phyloP scores from a whole-genome alignment of 2,888 invertebrate species.

The Nemoura dubitans region DNA sequence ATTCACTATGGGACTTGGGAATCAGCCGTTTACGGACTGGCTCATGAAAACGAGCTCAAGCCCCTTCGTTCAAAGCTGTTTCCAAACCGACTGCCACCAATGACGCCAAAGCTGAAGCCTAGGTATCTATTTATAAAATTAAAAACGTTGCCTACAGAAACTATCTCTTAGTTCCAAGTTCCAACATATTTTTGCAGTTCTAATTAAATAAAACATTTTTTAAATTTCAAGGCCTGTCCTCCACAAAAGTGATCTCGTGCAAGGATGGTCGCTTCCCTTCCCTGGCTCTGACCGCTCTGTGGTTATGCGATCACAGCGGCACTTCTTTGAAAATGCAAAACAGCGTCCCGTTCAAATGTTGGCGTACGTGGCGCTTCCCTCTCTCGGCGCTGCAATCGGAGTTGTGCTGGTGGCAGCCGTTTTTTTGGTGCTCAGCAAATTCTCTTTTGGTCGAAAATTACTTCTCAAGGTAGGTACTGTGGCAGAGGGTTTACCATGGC shows the following conservation, averaged over 20 bases:
- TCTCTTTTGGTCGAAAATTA: conserved; percentile 69
- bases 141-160: too few species aligned
- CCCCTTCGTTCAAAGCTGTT: conserved; percentile 74
- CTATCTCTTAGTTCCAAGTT: too few species aligned
- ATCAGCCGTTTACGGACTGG: conserved; percentile 82
- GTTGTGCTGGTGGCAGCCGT: conserved; percentile 67
- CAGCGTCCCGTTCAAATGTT: conserved; percentile 81
- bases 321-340: conserved; percentile 72
- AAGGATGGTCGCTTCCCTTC: conserved; percentile 78
- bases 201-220: neutral
- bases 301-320: conserved; percentile 81
- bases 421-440: conserved; percentile 70
- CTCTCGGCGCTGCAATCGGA: conserved; percentile 63
- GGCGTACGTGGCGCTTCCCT: conserved; percentile 74
- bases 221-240: conserved; percentile 60
- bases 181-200: neutral
- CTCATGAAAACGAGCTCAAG: conserved; percentile 70
- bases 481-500: neutral
- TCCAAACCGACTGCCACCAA: conserved; percentile 69
- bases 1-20: conserved; percentile 91
- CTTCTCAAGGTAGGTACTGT: conserved; percentile 67
- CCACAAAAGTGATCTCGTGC: conserved; percentile 62
- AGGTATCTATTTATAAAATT: conserved; percentile 59
- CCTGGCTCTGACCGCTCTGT: conserved; percentile 85
- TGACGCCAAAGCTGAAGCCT: conserved; percentile 68